phyloP scores from a whole-genome alignment of 2,888 invertebrate species.

The Sinhomidia bicolor region DNA sequence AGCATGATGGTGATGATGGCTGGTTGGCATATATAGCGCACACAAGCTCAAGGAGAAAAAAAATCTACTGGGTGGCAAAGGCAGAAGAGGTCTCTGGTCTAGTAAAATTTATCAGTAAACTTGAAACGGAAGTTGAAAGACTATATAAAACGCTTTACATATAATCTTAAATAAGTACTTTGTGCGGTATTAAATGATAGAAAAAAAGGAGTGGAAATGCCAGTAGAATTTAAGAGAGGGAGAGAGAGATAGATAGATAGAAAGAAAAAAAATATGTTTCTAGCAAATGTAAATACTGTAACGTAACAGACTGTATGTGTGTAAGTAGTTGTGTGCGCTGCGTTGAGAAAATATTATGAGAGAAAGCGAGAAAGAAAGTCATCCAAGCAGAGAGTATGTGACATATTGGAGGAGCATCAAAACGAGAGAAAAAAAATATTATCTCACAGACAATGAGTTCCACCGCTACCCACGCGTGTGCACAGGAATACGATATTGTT shows the following conservation, averaged over 20 bases:
- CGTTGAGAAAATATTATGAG: slow-evolving; percentile 30
- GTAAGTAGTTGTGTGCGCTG: background rate
- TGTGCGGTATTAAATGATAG: slow-evolving; percentile 14
- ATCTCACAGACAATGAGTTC: slow-evolving; percentile 26
- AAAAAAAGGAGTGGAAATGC: slow-evolving; percentile 1
- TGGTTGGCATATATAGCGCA: slow-evolving; percentile 2
- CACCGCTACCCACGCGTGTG: background rate
- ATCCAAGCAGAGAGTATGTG: slow-evolving; percentile 55
- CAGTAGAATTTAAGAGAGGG: background rate
- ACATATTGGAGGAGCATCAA: slow-evolving; percentile 61
- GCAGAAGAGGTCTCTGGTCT: background rate
- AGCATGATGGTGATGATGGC: slow-evolving; percentile 29
- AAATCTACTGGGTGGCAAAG: background rate
- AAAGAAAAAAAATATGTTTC: too few relatives aligned
- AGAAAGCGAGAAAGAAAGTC: slow-evolving; percentile 11
- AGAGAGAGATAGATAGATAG: too few relatives aligned
- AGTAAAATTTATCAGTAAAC: background rate
- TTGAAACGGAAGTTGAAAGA: background rate
- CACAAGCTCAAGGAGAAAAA: background rate
- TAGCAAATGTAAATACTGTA: slow-evolving; percentile 14
- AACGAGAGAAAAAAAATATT: slow-evolving; percentile 33
- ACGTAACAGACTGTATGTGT: slow-evolving; percentile 25
- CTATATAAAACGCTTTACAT: background rate
- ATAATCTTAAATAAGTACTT: slow-evolving; percentile 12
- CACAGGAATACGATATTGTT: background rate